Base-by-base conservation (phyloP, 1,140 invertebrate genomes). In the Bombus superbus region DNA sequence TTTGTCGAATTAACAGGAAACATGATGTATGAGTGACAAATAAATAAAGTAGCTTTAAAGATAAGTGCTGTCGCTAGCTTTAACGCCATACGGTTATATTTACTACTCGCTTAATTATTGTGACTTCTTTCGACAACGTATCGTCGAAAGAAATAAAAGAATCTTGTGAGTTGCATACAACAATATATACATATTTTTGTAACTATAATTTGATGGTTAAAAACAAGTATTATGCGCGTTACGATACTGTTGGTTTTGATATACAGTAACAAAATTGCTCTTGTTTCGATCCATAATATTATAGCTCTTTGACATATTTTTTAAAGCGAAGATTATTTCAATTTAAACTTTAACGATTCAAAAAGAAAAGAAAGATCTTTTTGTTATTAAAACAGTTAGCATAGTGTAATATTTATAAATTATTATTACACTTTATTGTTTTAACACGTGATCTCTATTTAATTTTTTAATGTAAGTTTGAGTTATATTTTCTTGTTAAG, bases 161-260 rank as follows among this genome's bases (percentile, higher is more conserved):
- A 66, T 57, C 57, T 85, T 57, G 78, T 68, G 44, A 42, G 44
- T 73, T 85, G 47, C 38, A 62, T 53, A 42, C 15, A 66, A 57
- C 13, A 53, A 81, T 66, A 68, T 78, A 85, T 81, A 85, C 66
- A 73, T 85, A 86, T 86, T 82, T 86, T 86, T 86, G 79, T 86
- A 86, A 75, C 53, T 82, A 75, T 69, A 53, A 40, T 77, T 75
- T 74, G 22, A 59, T 28, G 44, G 32, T 53, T 74, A 13, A 62
- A 74, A 66, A 53, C 35, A 66, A 62, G 72, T 42, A 75, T 83
- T 66, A 64, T 4, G 32, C 42, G 59, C 42, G 35, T 75, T 66
- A 64, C 25, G 15, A 22, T 74, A 78, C 40, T 78, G 66, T 81
- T 42, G 57, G 68, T 73, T 80, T 81, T 78, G 47, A 81, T 74